Conservation (phyloP, 2,888 invertebrate species). For the Tetrapedia diversipes region DNA sequence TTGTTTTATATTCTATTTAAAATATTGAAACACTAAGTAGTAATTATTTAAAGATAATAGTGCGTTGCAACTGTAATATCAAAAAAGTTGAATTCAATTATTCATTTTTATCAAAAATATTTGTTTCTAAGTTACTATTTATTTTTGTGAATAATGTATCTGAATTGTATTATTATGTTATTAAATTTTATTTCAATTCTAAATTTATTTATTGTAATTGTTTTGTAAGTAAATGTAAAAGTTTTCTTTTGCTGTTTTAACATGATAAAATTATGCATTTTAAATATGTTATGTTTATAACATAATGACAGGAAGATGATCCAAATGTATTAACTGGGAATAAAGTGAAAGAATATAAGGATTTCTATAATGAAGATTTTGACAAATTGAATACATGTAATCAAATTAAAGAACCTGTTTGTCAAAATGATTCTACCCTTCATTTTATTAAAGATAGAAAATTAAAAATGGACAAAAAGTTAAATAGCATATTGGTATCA, state of each 20-base stretch:
- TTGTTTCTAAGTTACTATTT: not conserved
- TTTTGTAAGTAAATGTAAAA: no score
- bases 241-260: not conserved
- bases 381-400: not conserved
- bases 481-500: not conserved
- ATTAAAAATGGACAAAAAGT: not conserved
- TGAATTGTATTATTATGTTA: not conserved
- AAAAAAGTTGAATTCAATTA: not conserved
- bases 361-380: not conserved
- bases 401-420: no score
- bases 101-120: not conserved
- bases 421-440: not conserved
- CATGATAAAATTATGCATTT: not conserved
- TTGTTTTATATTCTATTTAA: not conserved
- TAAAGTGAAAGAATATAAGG: not conserved
- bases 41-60: not conserved
- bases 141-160: not conserved
- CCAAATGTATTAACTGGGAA: not conserved
- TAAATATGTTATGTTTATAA: constrained; percentile 3
- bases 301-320: constrained; percentile 1
- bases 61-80: not conserved
- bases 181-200: no score
- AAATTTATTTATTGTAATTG: no score
- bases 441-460: not conserved
- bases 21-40: not conserved